A percentile compares a stretch with the other conserved stretches of the same genome.
Evolutionary conservation across 2,888 invertebrate genomes (phyloP).

Genomic region (Cephus sareptanus): DNA sequence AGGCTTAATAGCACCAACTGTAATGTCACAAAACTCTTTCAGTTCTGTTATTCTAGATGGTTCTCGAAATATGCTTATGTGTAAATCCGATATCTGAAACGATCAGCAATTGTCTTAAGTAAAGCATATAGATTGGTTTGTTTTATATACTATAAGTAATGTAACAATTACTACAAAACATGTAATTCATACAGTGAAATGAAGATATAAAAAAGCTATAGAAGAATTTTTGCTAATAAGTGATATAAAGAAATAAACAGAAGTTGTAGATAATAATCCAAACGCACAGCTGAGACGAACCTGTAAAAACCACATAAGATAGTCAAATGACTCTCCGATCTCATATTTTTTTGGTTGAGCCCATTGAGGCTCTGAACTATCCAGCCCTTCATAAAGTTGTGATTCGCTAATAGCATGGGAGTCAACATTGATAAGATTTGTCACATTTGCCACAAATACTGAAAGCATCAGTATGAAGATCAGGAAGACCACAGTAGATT

Average conservation of each 20-base stretch:
- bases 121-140: slow-evolving; percentile 12
- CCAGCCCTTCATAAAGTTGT: slow-evolving; percentile 22
- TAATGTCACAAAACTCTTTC: slow-evolving; percentile 81
- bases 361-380: slow-evolving; percentile 30
- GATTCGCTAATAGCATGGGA: slow-evolving; percentile 43
- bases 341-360: slow-evolving; percentile 49
- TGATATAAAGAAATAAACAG: background rate
- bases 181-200: background rate
- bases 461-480: slow-evolving; percentile 75
- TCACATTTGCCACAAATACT: slow-evolving; percentile 76
- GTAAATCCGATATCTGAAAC: slow-evolving; percentile 86
- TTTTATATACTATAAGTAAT: background rate
- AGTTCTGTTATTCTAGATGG: slow-evolving; percentile 80
- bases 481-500: slow-evolving; percentile 72
- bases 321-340: slow-evolving; percentile 70
- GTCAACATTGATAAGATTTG: slow-evolving; percentile 75
- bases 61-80: slow-evolving; percentile 87
- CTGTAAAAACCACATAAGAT: slow-evolving; percentile 83
- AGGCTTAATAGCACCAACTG: slow-evolving; percentile 80
- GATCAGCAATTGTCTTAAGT: slow-evolving; percentile 2
- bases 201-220: background rate
- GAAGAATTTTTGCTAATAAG: background rate
- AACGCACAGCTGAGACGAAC: slow-evolving; percentile 63
- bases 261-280: background rate
- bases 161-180: slow-evolving; percentile 23